These are phyloP conservation scores for Schizotus pectinicornis DNA, from an alignment of 2,888 invertebrate species.

Conservation along the genomic window DNA sequence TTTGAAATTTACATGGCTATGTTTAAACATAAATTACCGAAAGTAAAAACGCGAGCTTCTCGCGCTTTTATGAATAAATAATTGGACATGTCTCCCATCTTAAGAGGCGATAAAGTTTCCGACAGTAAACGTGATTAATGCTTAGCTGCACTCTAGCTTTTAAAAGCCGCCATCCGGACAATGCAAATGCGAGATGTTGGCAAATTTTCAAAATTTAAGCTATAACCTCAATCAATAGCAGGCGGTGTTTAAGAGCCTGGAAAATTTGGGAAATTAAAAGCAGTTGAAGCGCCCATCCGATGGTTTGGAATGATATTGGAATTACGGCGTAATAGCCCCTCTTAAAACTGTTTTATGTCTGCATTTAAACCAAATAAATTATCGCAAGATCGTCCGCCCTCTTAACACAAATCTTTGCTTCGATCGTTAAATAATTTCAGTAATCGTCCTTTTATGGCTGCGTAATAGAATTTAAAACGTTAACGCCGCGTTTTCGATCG, in stretches of 20 bases:
- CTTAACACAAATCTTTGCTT: no score
- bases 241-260: background rate
- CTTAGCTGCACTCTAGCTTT: background rate
- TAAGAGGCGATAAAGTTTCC: constrained; percentile 27
- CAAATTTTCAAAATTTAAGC: constrained; percentile 1
- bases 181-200: constrained; percentile 1
- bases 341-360: background rate
- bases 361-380: constrained; percentile 1
- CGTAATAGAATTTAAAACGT: constrained; percentile 4
- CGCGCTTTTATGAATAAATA: constrained; percentile 28
- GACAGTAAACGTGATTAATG: constrained; percentile 26
- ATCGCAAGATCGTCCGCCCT: no score
- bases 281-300: background rate
- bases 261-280: constrained; percentile 6
- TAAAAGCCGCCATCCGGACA: background rate
- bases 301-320: background rate
- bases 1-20: constrained; percentile 35
- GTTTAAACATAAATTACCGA: constrained; percentile 32
- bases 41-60: constrained; percentile 12
- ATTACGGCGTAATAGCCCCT: constrained; percentile 1
- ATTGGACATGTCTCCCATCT: constrained; percentile 25
- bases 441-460: constrained; percentile 4
- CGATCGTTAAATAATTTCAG: background rate
- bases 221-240: constrained; percentile 5
- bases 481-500: constrained; percentile 3